Evolutionary conservation across 2,113 vertebrate genomes (phyloP).

Genomic region (Hypanus sabinus): DNA sequence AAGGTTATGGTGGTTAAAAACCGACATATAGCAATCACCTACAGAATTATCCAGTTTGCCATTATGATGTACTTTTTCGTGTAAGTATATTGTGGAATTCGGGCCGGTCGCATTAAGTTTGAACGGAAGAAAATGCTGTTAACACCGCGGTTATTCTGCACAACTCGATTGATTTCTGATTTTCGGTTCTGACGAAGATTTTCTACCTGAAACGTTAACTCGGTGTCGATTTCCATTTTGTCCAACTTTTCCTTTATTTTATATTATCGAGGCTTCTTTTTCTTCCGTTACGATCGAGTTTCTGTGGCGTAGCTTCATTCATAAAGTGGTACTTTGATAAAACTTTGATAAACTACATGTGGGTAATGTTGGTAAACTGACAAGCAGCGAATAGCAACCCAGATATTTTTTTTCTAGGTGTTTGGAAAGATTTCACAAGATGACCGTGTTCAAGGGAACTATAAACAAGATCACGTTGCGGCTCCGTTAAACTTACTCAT

Average conservation of each 20-base stretch:
- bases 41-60: constrained; percentile 72
- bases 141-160: neutral
- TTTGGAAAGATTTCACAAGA: neutral
- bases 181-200: too few relatives aligned
- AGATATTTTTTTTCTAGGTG: neutral
- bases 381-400: neutral
- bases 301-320: neutral
- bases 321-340: too few relatives aligned
- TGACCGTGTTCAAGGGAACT: neutral
- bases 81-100: constrained; percentile 50
- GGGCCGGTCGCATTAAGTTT: neutral
- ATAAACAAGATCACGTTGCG: neutral
- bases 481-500: neutral
- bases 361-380: neutral
- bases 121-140: neutral
- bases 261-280: neutral
- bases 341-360: neutral
- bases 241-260: neutral
- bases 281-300: neutral
- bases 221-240: too few relatives aligned
- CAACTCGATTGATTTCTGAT: too few relatives aligned
- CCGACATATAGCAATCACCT: constrained; percentile 69
- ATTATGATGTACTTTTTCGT: constrained; percentile 83
- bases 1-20: constrained; percentile 81
- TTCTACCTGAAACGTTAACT: too few relatives aligned